A percentile compares a stretch with the other conserved stretches of the same genome.
phyloP scores from a whole-genome alignment of 2,888 invertebrate genomes.

The Desoria tigrina region DNA sequence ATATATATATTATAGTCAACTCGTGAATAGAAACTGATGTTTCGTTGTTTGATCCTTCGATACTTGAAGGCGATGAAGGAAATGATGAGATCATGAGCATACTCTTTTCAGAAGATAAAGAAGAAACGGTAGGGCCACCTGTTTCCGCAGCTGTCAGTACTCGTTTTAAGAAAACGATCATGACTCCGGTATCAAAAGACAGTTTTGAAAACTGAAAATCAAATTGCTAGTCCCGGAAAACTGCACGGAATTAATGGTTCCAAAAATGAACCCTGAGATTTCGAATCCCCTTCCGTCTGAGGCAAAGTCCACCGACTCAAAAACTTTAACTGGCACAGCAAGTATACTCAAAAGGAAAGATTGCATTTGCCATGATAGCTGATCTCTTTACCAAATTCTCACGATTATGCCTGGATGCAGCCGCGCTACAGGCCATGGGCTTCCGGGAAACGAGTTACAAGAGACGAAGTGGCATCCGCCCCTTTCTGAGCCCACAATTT shows the following conservation, averaged over 20 bases:
- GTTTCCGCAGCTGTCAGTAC: neutral
- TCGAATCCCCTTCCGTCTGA: conserved; percentile 6
- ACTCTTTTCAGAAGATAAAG: too few species aligned
- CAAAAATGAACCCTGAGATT: conserved; percentile 24
- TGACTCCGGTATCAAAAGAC: conserved; percentile 7
- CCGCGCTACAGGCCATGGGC: neutral
- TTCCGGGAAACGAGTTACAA: neutral
- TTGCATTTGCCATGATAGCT: neutral
- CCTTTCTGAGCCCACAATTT: conserved; percentile 17
- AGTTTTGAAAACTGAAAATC: neutral
- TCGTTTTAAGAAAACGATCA: neutral
- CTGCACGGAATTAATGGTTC: neutral
- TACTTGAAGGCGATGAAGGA: too few species aligned
- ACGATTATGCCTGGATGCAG: neutral
- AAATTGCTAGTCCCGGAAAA: conserved; percentile 14
- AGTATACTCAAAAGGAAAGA: neutral
- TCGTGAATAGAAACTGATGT: too few species aligned
- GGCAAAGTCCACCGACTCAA: conserved; percentile 4
- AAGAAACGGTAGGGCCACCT: neutral
- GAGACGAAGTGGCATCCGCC: conserved; percentile 1
- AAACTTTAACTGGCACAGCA: conserved; percentile 1
- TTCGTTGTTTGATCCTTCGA: too few species aligned
- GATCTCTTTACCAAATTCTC: neutral
- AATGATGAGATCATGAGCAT: too few species aligned
- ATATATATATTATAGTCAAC: too few species aligned